Base-by-base conservation (phyloP, 2,113 vertebrate species). In the Alosa alosa region DNA sequence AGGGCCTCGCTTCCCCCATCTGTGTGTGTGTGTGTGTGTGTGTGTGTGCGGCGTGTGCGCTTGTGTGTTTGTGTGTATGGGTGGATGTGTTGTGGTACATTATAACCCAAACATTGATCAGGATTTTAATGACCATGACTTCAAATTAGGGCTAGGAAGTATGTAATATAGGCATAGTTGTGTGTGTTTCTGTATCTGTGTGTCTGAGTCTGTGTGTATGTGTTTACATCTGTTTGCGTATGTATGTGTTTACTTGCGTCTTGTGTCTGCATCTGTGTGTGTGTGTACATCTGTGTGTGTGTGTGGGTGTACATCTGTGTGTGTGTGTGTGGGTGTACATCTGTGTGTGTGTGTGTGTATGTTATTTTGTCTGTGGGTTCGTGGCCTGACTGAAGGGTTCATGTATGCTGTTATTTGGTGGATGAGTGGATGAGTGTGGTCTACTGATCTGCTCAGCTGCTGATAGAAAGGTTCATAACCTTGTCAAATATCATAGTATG, bases 1-100 rank as follows among this genome's bases (percentile, higher is more conserved):
- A 60, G 20, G 55, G 20, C 55, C 55, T 22, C 6, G 55, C 55
- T 22, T 60, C 55, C 55, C 55, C 55, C 55, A 60, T 84, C 22
- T 84, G 60, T 84, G 57, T 84, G 60, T 49, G 83, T 31, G 83
- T 84, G 39, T 84, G 60, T 72, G 57, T 64, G 55, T 60, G 83
- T 60, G 55, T n/a, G 3, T n/a, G n/a, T n/a, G n/a, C n/a, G n/a
- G 13, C 18, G 57, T 64, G 60, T 64, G 60, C 25, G 60, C 25
- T 22, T 64, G 18, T 64, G 68, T 36, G 68, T 75, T 7, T 36
- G 68, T 52, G 31, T 83, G 85, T 86, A 85, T 18, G 88, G 85
- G 84, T 86, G 81, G 88, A 88, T 86, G 25, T 39, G 72, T 75
- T 68, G 72, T 78, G 72, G n/a, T 68, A 11, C 64, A 68, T 68